These are phyloP conservation scores for Ifrita kowaldi DNA, from an alignment of 2,113 vertebrate species.

Conservation along the genomic window DNA sequence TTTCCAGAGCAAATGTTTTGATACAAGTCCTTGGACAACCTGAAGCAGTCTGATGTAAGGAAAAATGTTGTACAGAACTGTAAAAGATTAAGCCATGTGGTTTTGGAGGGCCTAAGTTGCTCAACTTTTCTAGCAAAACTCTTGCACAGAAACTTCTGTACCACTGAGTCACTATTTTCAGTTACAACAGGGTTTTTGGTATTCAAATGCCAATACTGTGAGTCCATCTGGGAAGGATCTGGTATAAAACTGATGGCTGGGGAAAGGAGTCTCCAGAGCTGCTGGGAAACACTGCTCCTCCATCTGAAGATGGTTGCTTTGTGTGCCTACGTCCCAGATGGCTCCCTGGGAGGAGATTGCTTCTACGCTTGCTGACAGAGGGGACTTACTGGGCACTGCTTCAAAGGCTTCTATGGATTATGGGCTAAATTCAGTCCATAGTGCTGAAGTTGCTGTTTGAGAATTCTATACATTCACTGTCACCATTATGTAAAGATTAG, in stretches of 20 bases:
- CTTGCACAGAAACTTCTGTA: background rate
- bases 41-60: background rate
- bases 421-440: background rate
- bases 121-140: background rate
- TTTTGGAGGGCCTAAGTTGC: background rate
- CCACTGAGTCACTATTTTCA: background rate
- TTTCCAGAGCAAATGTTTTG: background rate
- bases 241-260: background rate
- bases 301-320: background rate
- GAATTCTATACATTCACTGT: background rate
- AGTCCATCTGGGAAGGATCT: background rate
- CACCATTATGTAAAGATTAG: background rate
- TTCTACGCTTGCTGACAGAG: background rate
- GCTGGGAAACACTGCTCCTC: background rate
- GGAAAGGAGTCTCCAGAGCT: background rate
- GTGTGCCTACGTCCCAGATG: background rate
- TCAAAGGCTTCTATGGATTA: conserved; percentile 35
- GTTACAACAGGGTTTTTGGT: background rate
- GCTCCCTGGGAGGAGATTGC: background rate
- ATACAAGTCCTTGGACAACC: background rate
- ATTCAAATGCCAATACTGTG: background rate
- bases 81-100: background rate
- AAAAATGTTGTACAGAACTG: background rate
- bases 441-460: background rate
- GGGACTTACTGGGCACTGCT: background rate